phyloP scores from a whole-genome alignment of 2,797 vertebrate genomes.

The Podarcis lilfordi region DNA sequence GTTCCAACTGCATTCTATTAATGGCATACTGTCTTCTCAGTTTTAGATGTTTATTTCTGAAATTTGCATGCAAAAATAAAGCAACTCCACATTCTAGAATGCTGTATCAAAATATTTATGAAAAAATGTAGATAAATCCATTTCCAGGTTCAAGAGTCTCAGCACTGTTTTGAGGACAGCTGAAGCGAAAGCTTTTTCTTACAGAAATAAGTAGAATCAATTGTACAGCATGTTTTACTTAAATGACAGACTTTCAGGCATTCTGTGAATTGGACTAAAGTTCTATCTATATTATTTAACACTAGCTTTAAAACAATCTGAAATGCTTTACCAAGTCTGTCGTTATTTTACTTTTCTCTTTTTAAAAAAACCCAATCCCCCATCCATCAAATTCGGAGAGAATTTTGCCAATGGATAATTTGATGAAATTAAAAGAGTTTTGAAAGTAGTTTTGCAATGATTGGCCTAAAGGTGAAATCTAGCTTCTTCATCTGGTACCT shows the following conservation, averaged over 20 bases:
- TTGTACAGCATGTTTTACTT: background rate
- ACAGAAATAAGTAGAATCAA: background rate
- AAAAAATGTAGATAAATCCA: background rate
- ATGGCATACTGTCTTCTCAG: background rate
- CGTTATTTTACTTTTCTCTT: background rate
- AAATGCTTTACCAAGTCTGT: background rate
- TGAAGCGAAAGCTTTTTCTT: background rate
- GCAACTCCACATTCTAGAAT: background rate
- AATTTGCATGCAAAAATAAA: background rate
- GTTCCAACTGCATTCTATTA: background rate
- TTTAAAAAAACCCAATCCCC: background rate
- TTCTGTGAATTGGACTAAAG: background rate
- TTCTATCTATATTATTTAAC: background rate
- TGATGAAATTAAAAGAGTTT: slow-evolving; percentile 27
- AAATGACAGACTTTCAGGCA: background rate
- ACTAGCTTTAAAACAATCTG: background rate
- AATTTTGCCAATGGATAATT: slow-evolving; percentile 22
- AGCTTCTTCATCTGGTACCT: background rate
- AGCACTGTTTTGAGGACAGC: background rate
- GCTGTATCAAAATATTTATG: background rate
- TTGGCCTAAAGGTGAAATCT: background rate
- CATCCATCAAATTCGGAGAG: background rate
- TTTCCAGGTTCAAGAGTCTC: background rate
- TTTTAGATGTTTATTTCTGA: background rate
- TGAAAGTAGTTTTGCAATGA: slow-evolving; percentile 14